Evolutionary conservation across 2,888 invertebrate genomes (phyloP), one percentile per base, ranked within the genome.

Genomic region (Acanthosepion esculentum): DNA sequence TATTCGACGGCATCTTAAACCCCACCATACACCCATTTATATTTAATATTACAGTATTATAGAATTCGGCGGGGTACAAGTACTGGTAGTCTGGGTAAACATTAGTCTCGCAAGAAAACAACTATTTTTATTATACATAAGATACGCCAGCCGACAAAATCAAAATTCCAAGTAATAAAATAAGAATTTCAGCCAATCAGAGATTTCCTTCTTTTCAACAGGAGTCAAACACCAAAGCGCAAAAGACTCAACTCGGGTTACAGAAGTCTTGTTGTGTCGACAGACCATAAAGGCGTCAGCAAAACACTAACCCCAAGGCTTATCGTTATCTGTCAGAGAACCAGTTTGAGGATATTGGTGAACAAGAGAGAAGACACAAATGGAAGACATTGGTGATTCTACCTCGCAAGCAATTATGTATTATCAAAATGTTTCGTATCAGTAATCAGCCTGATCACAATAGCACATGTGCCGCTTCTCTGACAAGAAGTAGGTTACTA

Each of bases 211-310:
- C 12, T 78, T n/a, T 78, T n/a, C 78, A 4, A n/a, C 78, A 5
- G n/a, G 15, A n/a, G 78, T 5, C 23, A 23, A 59, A 59, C 18
- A 5, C 59, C 20, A 23, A 59, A 20, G 0, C 5, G 4, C 2
- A n/a, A 78, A 78, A 78, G 78, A 78, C 78, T 33, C 78, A 78
- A 78, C 15, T n/a, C 78, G 18, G 78, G 15, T 78, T 78, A 78
- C 15, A n/a, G 15, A 78, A 78, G 15, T 78, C 78, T 78, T 78
- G n/a, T 78, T 78, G 78, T 33, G 78, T 33, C 78, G n/a, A 33
- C 78, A 78, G 78, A 78, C 78, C 78, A 78, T 78, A 78, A 78
- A 78, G 78, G 78, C 78, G 78, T 78, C 78, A 78, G 78, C n/a
- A 78, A 18, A 78, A 78, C 78, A 78, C 78, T 15, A 78, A 78